phyloP scores from a whole-genome alignment of 2,797 vertebrate species.

The Lepus oiostolus region DNA sequence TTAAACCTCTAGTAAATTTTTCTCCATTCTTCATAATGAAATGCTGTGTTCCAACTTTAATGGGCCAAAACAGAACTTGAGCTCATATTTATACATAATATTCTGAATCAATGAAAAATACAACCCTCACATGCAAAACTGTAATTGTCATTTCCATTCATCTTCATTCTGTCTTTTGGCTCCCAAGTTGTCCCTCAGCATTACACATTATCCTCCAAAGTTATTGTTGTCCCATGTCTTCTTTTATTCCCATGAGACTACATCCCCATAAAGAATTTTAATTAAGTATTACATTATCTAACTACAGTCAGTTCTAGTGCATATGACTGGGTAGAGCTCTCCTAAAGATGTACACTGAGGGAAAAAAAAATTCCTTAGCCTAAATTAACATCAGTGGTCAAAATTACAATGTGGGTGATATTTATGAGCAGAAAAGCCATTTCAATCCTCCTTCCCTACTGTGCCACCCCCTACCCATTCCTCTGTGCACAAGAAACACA shows the following conservation, averaged over 20 bases:
- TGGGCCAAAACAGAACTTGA: neutral
- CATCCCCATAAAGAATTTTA: constrained; percentile 30
- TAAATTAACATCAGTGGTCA: constrained; percentile 25
- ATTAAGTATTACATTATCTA: neutral
- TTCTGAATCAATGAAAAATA: constrained; percentile 20
- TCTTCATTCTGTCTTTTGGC: constrained; percentile 6
- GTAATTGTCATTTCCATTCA: neutral
- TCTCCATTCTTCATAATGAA: constrained; percentile 1
- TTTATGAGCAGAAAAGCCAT: constrained; percentile 28
- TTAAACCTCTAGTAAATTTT: constrained; percentile 7
- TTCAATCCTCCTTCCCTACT: neutral
- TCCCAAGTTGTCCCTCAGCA: neutral
- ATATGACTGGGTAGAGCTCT: neutral
- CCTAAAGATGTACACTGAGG: neutral
- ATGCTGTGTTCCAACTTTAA: neutral
- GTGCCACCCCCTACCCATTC: neutral
- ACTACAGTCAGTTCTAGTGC: neutral
- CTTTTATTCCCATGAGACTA: neutral
- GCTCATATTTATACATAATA: neutral
- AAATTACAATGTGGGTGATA: neutral
- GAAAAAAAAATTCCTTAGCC: neutral
- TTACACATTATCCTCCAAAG: neutral
- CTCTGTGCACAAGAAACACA: neutral
- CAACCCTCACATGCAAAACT: constrained; percentile 20
- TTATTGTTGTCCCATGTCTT: neutral